Base-by-base conservation (phyloP, 2,797 vertebrate genomes). In the Anolis apletophallus region DNA sequence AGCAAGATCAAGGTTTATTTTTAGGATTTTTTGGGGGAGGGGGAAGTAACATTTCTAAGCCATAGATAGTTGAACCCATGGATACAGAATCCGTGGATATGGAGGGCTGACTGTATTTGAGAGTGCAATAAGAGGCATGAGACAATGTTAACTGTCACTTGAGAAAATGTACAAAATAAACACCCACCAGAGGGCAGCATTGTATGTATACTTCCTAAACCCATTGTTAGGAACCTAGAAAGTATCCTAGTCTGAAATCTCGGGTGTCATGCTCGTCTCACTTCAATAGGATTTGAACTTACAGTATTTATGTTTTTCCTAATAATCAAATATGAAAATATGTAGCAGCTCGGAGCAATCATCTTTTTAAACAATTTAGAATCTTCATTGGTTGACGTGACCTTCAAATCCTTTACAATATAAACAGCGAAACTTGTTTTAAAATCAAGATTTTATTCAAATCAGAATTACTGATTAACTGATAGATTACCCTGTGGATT, bases 311-410 rank as follows among this genome's bases (percentile, higher is more conserved):
- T 52, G n/a, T 67, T 21, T 78, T 52, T 23, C 54, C 88, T 90
- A 85, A 90, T 90, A 81, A 93, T 74, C 89, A 87, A 71, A 87
- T 80, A 92, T 89, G 81, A 91, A 91, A 64, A 73, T 78, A 79
- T 86, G 64, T 76, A 40, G 55, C 91, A 93, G 88, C 91, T 91
- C 88, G 88, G 89, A 93, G 91, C 87, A 82, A 32, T 52, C 83
- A 0, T 19, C 34, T 84, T 90, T 90, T 91, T 61, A 46, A 81
- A 85, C 55, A 94, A 93, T 92, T 92, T 89, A 90, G 91, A 2
- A 16, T 72, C 72, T 77, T 93, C 88, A 92, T 91, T 93, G 77
- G 86, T 75, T 88, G 81, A 88, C 89, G 34, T 88, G 77, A 85
- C 94, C 90, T 84, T 90, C 9, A 89, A 92, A 84, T 85, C 69